phyloP scores from a whole-genome alignment of 1,140 invertebrate species.

The Aphaenogaster rudis region DNA sequence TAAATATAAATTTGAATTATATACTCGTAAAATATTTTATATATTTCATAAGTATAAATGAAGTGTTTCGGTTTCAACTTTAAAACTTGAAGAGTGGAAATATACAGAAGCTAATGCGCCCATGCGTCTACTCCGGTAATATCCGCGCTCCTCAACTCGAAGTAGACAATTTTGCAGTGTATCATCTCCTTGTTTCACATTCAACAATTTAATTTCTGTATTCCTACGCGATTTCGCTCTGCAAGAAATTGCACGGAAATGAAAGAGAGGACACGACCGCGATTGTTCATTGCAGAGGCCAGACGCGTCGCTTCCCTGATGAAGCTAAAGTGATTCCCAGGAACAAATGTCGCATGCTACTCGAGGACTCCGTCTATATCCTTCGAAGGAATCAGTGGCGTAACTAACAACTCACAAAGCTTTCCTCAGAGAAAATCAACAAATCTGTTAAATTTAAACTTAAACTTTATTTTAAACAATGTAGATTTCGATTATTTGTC shows the following conservation, averaged over 20 bases:
- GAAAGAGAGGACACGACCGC: constrained; percentile 22
- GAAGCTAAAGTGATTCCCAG: constrained; percentile 53
- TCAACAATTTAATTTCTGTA: constrained; percentile 44
- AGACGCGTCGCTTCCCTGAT: constrained; percentile 50
- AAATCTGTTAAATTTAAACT: not conserved
- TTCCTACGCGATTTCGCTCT: not conserved
- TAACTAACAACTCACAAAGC: not conserved
- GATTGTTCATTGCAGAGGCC: constrained; percentile 42
- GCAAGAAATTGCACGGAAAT: constrained; percentile 35
- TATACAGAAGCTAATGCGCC: not conserved
- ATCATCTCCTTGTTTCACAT: constrained; percentile 7
- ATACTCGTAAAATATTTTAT: not conserved
- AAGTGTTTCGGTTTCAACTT: not conserved
- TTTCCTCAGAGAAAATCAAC: not conserved
- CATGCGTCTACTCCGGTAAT: not conserved
- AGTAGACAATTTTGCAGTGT: not conserved
- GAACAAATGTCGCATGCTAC: constrained; percentile 53
- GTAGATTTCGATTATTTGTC: not conserved
- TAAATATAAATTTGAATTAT: constrained; percentile 15
- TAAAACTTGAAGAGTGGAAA: constrained; percentile 9
- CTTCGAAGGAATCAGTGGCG: constrained; percentile 37
- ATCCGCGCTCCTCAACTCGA: not conserved
- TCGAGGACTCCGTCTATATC: constrained; percentile 7
- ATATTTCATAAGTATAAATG: not conserved
- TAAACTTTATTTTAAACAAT: not conserved